Percentiles rank a stretch among this genome's conserved stretches.
Conservation (phyloP, 1,140 invertebrate species). For the Halictus rubicundus region DNA sequence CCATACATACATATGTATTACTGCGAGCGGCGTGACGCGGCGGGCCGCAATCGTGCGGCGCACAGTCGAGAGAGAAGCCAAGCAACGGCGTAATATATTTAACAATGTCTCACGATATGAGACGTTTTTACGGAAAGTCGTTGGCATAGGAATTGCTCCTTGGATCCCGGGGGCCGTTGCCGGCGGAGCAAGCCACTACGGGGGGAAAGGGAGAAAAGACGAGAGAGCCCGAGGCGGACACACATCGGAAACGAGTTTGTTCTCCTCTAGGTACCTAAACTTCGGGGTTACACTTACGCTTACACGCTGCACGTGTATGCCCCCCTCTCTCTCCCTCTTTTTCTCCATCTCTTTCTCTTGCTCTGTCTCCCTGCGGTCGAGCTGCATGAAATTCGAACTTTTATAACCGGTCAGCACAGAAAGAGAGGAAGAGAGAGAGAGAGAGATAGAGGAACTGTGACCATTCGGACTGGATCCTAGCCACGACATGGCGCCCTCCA, state of each 20-base stretch:
- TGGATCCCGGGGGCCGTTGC: slow-evolving; percentile 36
- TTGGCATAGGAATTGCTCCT: slow-evolving; percentile 77
- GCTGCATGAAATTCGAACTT: slow-evolving; percentile 50
- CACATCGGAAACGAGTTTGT: slow-evolving; percentile 67
- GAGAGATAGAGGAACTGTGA: slow-evolving; percentile 33
- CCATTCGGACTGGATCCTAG: slow-evolving; percentile 50
- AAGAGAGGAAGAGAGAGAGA: too few relatives aligned
- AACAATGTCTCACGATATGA: slow-evolving; percentile 69
- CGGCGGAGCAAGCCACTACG: background rate
- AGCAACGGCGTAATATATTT: slow-evolving; percentile 70
- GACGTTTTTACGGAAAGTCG: slow-evolving; percentile 76
- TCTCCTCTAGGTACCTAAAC: slow-evolving; percentile 52
- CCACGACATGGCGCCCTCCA: slow-evolving; percentile 18
- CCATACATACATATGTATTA: slow-evolving; percentile 61
- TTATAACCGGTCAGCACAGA: slow-evolving; percentile 58
- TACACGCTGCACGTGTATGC: slow-evolving; percentile 7
- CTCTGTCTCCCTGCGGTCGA: background rate
- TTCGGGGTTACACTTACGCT: slow-evolving; percentile 33
- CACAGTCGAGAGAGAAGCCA: slow-evolving; percentile 17
- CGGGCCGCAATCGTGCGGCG: slow-evolving; percentile 4
- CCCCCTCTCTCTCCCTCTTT: too few relatives aligned
- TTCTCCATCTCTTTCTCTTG: too few relatives aligned
- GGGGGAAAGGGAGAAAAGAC: slow-evolving; percentile 20
- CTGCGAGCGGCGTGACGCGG: background rate
- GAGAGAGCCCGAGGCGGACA: slow-evolving; percentile 42